Conservation (phyloP, 1,140 invertebrate genomes). For the Drosophila guanche region DNA sequence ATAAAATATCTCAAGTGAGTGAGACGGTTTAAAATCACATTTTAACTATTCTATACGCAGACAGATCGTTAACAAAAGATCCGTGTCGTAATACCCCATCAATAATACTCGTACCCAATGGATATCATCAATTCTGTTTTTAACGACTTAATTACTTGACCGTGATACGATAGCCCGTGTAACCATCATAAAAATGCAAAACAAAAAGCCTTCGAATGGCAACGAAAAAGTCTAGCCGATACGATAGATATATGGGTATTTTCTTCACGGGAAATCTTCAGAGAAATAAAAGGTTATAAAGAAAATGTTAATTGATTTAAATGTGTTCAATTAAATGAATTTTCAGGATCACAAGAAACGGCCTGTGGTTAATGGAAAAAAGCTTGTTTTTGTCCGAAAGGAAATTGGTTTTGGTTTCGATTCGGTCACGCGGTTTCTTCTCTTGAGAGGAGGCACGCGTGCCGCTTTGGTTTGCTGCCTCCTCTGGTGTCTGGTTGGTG, state of each 20-base stretch:
- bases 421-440: slow-evolving; percentile 9
- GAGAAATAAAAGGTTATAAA: neutral
- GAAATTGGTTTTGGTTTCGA: slow-evolving; percentile 23
- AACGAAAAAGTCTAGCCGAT: slow-evolving; percentile 14
- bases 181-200: slow-evolving; percentile 46
- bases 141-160: slow-evolving; percentile 51
- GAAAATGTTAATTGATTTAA: slow-evolving; percentile 17
- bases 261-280: too few species aligned
- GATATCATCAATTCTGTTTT: slow-evolving; percentile 41
- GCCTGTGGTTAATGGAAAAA: slow-evolving; percentile 32
- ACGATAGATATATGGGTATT: neutral
- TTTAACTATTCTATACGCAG: slow-evolving; percentile 9
- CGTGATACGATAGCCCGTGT: slow-evolving; percentile 17
- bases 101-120: slow-evolving; percentile 17
- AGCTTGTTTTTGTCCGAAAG: slow-evolving; percentile 18
- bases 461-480: slow-evolving; percentile 44
- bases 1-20: neutral
- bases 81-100: slow-evolving; percentile 31
- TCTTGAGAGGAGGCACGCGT: slow-evolving; percentile 30
- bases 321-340: slow-evolving; percentile 15
- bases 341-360: slow-evolving; percentile 1
- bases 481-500: neutral
- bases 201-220: slow-evolving; percentile 4
- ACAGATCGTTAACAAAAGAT: slow-evolving; percentile 13
- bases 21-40: neutral